Percentiles rank a stretch among this genome's conserved stretches.
Conservation (phyloP, 2,113 vertebrate species). For the Phoenicopterus ruber region DNA sequence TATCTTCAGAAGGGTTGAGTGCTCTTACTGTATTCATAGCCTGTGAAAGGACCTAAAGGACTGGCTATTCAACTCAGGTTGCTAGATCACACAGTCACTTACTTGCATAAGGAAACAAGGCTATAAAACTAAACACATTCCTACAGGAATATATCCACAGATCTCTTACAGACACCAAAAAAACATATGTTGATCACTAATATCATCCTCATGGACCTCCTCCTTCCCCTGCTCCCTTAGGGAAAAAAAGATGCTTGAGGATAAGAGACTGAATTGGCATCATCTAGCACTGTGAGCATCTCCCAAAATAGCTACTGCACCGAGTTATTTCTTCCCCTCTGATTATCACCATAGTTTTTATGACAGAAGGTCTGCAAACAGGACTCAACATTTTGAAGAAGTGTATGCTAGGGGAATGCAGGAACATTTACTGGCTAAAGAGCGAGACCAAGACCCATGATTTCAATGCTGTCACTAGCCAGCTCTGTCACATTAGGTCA, state of each 20-base stretch:
- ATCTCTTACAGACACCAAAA: slow-evolving; percentile 30
- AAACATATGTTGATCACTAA: background rate
- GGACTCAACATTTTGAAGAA: background rate
- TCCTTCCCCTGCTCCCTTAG: background rate
- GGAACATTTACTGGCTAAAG: background rate
- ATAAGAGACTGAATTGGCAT: background rate
- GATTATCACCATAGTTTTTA: background rate
- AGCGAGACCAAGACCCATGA: background rate
- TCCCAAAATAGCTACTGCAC: background rate
- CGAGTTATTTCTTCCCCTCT: background rate
- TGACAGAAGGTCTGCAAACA: background rate
- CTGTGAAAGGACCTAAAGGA: slow-evolving; percentile 81
- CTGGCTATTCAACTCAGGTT: slow-evolving; percentile 80
- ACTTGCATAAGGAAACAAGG: slow-evolving; percentile 65
- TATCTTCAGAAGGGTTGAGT: slow-evolving; percentile 82
- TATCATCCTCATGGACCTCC: background rate
- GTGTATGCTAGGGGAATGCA: background rate
- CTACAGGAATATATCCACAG: slow-evolving; percentile 27
- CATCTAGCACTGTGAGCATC: background rate
- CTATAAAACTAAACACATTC: slow-evolving; percentile 51
- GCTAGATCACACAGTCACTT: slow-evolving; percentile 69
- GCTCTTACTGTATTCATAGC: slow-evolving; percentile 80
- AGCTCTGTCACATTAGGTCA: background rate
- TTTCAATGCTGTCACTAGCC: background rate
- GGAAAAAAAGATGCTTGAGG: background rate